These are phyloP conservation scores for Pristionchus japonicus DNA, from an alignment of 2,888 invertebrate species.

Conservation along the genomic window DNA sequence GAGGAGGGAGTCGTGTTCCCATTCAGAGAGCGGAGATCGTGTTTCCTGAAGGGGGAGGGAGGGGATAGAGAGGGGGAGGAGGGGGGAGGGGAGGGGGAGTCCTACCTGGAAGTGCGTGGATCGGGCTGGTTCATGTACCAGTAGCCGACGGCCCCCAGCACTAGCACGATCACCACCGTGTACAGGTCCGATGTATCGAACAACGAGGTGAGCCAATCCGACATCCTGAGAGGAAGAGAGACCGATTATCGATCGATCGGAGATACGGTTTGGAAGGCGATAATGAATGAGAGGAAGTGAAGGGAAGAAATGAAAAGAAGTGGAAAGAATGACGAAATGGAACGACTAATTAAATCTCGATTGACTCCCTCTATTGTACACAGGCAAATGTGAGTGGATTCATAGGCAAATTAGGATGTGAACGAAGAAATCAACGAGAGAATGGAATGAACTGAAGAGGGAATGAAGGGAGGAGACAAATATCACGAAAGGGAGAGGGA, in stretches of 20 bases:
- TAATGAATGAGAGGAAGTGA: background rate
- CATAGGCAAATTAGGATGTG: background rate
- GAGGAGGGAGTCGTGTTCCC: constrained; percentile 36
- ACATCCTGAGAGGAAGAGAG: background rate
- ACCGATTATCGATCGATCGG: background rate
- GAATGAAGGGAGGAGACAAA: background rate
- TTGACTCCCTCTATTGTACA: background rate
- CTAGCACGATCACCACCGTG: constrained; percentile 1
- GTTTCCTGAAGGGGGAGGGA: constrained; percentile 23
- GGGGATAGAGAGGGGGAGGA: background rate
- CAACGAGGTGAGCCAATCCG: constrained; percentile 14
- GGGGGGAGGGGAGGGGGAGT: background rate
- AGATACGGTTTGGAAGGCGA: too few relatives aligned
- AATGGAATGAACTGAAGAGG: background rate
- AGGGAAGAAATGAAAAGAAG: background rate
- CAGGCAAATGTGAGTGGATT: background rate
- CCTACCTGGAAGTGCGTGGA: constrained; percentile 5
- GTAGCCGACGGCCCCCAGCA: background rate
- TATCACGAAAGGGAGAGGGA: background rate
- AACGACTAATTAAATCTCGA: background rate
- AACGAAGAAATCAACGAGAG: background rate
- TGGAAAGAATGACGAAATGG: background rate
- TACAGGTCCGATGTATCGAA: constrained; percentile 43
- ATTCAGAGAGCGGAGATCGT: constrained; percentile 26
- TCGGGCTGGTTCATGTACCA: constrained; percentile 32